Evolutionary conservation across 2,888 invertebrate genomes (phyloP).

Genomic region (Rotaria macrura): DNA sequence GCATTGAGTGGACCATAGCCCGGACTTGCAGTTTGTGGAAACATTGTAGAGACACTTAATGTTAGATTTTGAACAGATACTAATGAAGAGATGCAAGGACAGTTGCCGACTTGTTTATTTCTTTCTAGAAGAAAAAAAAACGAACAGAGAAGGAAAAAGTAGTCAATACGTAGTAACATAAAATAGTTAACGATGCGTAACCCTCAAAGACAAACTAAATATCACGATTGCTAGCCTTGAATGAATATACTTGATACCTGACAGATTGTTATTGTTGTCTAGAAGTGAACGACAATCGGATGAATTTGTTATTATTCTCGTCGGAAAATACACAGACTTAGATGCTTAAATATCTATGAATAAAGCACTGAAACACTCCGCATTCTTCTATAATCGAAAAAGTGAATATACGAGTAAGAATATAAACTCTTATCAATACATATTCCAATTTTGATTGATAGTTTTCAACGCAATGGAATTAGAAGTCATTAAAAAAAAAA

Average conservation of each 20-base stretch:
- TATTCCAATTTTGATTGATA: slow-evolving; percentile 43
- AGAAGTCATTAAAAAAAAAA: slow-evolving; percentile 62
- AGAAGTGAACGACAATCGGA: slow-evolving; percentile 31
- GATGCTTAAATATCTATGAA: slow-evolving; percentile 91
- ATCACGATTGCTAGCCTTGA: too few species aligned
- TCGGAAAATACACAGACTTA: slow-evolving; percentile 88
- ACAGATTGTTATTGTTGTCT: not conserved
- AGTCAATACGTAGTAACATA: not conserved
- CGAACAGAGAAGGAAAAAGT: not conserved
- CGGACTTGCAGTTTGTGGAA: not conserved
- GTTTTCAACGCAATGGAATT: slow-evolving; percentile 79
- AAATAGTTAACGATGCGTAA: not conserved
- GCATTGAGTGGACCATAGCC: not conserved
- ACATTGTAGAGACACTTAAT: too few species aligned
- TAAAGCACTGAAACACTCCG: slow-evolving; percentile 85
- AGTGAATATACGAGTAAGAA: slow-evolving; percentile 57
- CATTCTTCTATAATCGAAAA: slow-evolving; percentile 71
- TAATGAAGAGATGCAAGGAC: too few species aligned
- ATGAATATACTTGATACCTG: too few species aligned
- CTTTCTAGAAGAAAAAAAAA: too few species aligned
- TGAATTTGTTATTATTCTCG: slow-evolving; percentile 70
- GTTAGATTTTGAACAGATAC: too few species aligned
- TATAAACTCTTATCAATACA: not conserved
- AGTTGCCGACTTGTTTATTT: too few species aligned
- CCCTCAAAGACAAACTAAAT: not conserved